Conservation (phyloP, 2,797 vertebrate genomes). For the Etheostoma nigrum region DNA sequence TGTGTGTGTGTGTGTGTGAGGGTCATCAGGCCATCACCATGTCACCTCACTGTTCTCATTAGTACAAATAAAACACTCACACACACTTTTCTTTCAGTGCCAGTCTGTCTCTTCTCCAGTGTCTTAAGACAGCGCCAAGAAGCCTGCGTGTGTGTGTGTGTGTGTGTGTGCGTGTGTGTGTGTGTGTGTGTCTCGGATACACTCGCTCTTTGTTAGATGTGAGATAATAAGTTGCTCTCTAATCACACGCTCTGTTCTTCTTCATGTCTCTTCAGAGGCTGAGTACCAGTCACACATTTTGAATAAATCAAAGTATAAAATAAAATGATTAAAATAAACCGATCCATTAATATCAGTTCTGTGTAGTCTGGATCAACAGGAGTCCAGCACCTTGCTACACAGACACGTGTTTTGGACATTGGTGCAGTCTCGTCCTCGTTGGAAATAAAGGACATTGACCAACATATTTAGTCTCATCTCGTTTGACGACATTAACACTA, state of each 20-base stretch:
- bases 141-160: slow-evolving; percentile 9
- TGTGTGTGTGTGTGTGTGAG: slow-evolving; percentile 19
- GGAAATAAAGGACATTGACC: too few species aligned
- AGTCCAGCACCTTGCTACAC: too few species aligned
- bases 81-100: slow-evolving; percentile 46
- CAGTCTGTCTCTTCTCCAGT: slow-evolving; percentile 58
- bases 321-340: too few species aligned
- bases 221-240: slow-evolving; percentile 56
- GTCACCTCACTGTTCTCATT: slow-evolving; percentile 24
- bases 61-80: slow-evolving; percentile 7
- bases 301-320: background rate
- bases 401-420: too few species aligned
- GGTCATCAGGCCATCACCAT: too few species aligned
- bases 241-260: background rate
- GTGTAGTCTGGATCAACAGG: too few species aligned
- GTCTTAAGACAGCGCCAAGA: slow-evolving; percentile 41
- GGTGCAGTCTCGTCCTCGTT: too few species aligned
- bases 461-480: too few species aligned
- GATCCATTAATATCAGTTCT: too few species aligned
- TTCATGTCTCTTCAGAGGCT: background rate
- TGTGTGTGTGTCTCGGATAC: slow-evolving; percentile 37
- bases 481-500: too few species aligned
- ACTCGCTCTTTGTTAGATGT: slow-evolving; percentile 70
- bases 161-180: slow-evolving; percentile 15
- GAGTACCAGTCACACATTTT: background rate